These are phyloP conservation scores for Crypturellus undulatus DNA, from an alignment of 2,113 vertebrate genomes.

Conservation along the genomic window DNA sequence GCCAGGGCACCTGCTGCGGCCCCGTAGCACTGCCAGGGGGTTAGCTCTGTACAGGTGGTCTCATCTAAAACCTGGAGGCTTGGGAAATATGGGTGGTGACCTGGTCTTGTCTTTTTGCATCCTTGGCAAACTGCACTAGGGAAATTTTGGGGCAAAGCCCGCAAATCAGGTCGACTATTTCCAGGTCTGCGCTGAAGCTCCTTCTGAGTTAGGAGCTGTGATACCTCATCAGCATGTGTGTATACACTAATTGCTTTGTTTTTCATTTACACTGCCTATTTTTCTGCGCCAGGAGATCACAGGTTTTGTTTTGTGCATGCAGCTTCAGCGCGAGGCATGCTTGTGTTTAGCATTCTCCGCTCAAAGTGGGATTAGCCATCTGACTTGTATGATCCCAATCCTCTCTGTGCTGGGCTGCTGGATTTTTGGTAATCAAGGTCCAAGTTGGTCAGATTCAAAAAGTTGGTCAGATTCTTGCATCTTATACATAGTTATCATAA, in stretches of 20 bases:
- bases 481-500: background rate
- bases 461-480: background rate
- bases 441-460: background rate
- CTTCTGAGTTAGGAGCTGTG: background rate
- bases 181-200: background rate
- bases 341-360: background rate
- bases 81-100: background rate
- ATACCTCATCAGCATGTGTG: background rate
- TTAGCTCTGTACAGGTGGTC: too few species aligned
- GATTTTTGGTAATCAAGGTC: background rate
- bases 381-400: background rate
- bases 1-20: background rate
- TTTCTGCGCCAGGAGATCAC: background rate
- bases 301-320: background rate
- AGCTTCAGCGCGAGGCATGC: background rate
- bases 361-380: background rate
- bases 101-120: accelerated
- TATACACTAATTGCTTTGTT: background rate
- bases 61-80: too few species aligned
- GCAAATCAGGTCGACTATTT: background rate
- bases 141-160: background rate
- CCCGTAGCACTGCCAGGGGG: background rate
- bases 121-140: background rate
- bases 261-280: background rate
- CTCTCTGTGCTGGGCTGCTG: background rate